These are phyloP conservation scores for Acanthosepion pharaonis DNA, from an alignment of 2,888 invertebrate species.

Conservation along the genomic window DNA sequence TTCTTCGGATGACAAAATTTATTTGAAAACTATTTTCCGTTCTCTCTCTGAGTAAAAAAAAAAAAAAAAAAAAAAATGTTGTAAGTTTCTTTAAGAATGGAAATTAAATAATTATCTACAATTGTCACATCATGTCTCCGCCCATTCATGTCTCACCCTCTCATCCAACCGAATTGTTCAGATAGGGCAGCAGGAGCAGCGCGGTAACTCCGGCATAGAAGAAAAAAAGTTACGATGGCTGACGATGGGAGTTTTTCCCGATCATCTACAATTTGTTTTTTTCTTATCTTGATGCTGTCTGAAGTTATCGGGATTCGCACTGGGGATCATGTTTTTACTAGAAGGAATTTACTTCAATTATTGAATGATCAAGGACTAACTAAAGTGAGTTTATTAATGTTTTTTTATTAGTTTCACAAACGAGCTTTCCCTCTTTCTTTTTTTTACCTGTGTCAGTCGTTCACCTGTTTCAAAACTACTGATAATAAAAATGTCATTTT, in stretches of 20 bases:
- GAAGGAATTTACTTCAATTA: background rate
- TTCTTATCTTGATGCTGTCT: background rate
- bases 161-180: background rate
- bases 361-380: background rate
- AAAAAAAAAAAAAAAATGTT: no score
- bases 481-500: no score
- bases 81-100: no score
- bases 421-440: no score
- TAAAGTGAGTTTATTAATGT: background rate
- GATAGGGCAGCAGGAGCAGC: conserved; percentile 3
- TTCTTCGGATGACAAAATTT: no score
- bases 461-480: no score
- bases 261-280: background rate
- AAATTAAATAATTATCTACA: background rate
- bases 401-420: no score
- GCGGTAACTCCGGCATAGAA: background rate
- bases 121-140: background rate
- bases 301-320: background rate
- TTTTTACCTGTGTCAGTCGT: no score
- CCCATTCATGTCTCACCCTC: background rate
- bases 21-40: no score
- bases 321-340: background rate
- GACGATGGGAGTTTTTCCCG: background rate
- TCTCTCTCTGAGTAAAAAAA: no score
- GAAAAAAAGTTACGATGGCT: background rate